Evolutionary conservation across 1,140 invertebrate genomes (phyloP).

Genomic region (Brachionus sp.): DNA sequence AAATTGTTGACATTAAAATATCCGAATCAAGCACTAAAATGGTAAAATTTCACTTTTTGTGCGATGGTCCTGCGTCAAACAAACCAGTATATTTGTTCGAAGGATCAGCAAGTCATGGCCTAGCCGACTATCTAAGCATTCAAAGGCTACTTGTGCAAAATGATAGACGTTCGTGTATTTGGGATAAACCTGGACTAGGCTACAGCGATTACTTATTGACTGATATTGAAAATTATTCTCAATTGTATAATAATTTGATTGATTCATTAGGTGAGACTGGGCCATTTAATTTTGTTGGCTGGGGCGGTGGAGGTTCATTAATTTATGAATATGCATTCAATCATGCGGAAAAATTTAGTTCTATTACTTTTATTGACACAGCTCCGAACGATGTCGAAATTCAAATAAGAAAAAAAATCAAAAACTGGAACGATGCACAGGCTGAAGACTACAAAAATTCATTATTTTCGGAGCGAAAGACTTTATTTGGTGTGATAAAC

Average conservation of each 20-base stretch:
- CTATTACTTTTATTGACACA: not conserved
- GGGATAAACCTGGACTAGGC: constrained; percentile 38
- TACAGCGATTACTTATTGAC: constrained; percentile 37
- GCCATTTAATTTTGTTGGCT: not conserved
- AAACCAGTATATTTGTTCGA: constrained; percentile 34
- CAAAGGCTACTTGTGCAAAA: not conserved
- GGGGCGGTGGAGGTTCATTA: constrained; percentile 25
- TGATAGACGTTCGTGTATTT: constrained; percentile 36
- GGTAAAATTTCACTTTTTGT: constrained; percentile 34
- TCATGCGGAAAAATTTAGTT: not conserved
- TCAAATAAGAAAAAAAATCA: not conserved
- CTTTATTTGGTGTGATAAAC: not conserved
- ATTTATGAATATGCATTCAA: constrained; percentile 27
- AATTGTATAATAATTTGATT: constrained; percentile 18
- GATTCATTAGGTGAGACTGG: not conserved
- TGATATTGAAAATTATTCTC: not conserved
- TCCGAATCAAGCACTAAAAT: not conserved
- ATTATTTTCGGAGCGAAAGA: not conserved
- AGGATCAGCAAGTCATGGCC: constrained; percentile 17
- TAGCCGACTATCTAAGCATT: constrained; percentile 27
- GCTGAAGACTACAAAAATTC: not conserved
- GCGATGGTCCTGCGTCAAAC: not conserved
- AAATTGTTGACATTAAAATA: constrained; percentile 10
- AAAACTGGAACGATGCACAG: not conserved
- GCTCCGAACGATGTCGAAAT: not conserved